Conservation (phyloP, 2,888 invertebrate species). For the Leucania comma region DNA sequence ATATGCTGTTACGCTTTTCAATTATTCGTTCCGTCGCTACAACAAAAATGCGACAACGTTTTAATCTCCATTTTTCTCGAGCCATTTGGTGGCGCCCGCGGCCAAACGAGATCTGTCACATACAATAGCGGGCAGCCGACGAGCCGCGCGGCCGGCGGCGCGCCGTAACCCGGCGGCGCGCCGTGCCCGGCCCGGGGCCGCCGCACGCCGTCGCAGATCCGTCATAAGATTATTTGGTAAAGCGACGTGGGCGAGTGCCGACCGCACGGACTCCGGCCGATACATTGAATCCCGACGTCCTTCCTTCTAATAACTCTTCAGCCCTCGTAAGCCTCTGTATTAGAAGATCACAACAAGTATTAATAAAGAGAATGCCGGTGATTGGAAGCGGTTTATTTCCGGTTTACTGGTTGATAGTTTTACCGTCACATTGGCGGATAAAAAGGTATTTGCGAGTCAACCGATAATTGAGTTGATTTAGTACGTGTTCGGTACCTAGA, state of each 20-base stretch:
- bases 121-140: constrained; percentile 39
- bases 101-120: constrained; percentile 60
- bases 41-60: constrained; percentile 46
- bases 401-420: constrained; percentile 34
- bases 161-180: neutral
- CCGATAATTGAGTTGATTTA: constrained; percentile 19
- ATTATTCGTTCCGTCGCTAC: constrained; percentile 30
- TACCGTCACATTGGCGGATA: constrained; percentile 52
- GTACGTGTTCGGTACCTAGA: neutral
- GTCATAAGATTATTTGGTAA: constrained; percentile 53
- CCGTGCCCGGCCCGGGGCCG: neutral
- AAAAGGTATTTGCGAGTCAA: constrained; percentile 41
- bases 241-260: constrained; percentile 23
- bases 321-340: constrained; percentile 47
- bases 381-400: constrained; percentile 51
- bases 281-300: constrained; percentile 58
- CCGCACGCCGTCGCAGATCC: constrained; percentile 45
- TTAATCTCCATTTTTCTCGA: constrained; percentile 59
- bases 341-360: constrained; percentile 41
- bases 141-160: constrained; percentile 16
- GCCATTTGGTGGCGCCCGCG: constrained; percentile 50
- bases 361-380: constrained; percentile 48
- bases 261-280: constrained; percentile 24
- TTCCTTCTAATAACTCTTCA: constrained; percentile 59
- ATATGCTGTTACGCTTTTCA: constrained; percentile 36